phyloP scores from a whole-genome alignment of 2,113 vertebrate genomes.

The Psittacara wagleri region DNA sequence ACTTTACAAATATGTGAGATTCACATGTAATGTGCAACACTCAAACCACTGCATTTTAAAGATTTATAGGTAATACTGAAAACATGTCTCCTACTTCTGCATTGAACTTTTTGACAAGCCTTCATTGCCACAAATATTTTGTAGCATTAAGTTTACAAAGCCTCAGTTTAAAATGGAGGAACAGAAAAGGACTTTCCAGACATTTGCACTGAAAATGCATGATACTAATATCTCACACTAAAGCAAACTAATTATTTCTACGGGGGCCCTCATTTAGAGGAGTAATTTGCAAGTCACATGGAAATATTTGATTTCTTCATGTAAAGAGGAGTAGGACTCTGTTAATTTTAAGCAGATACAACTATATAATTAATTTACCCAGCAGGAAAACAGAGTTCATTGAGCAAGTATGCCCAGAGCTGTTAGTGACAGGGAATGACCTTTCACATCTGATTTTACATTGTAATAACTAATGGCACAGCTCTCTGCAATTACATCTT shows the following conservation, averaged over 20 bases:
- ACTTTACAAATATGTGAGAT: accelerated
- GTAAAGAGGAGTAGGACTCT: neutral
- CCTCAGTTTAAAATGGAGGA: neutral
- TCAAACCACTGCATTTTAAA: neutral
- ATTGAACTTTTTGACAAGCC: neutral
- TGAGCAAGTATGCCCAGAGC: conserved; percentile 25
- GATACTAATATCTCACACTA: neutral
- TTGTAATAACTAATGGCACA: neutral
- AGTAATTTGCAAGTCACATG: conserved; percentile 30
- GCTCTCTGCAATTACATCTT: neutral
- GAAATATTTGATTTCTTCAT: conserved; percentile 13
- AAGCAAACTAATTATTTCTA: conserved; percentile 28
- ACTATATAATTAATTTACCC: conserved; percentile 57
- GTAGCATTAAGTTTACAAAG: neutral
- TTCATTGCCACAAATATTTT: neutral
- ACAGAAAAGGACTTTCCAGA: neutral
- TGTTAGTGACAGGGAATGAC: conserved; percentile 24
- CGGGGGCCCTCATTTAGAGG: neutral
- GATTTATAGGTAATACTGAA: neutral
- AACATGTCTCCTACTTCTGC: accelerated
- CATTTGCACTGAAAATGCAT: neutral
- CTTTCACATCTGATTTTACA: conserved; percentile 38
- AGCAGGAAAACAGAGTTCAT: conserved; percentile 36
- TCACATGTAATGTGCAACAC: neutral
- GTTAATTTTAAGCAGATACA: conserved; percentile 49